phyloP scores from a whole-genome alignment of 2,113 vertebrate species.

The Micronycteris hirsuta region DNA sequence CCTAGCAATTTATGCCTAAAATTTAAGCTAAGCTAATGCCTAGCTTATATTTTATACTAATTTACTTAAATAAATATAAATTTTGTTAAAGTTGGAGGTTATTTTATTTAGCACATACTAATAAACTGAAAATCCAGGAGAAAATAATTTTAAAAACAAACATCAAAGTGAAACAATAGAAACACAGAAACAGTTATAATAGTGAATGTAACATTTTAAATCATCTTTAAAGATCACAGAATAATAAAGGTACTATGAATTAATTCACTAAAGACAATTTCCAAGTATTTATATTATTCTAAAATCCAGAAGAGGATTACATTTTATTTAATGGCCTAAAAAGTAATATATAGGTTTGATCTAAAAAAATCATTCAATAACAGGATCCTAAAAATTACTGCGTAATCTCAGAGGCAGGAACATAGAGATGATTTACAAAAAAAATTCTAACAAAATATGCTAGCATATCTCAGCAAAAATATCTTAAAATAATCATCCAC shows the following conservation, averaged over 20 bases:
- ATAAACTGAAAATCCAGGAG: neutral
- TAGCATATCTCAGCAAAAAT: neutral
- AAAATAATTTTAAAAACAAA: conserved; percentile 3
- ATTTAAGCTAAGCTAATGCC: too few relatives aligned
- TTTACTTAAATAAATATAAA: neutral
- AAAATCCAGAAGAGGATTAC: neutral
- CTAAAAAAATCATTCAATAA: neutral
- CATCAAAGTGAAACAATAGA: neutral
- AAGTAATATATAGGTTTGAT: neutral
- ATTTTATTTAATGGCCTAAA: neutral
- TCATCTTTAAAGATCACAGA: neutral
- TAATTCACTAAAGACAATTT: neutral
- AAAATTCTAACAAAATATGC: neutral
- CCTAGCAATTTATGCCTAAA: too few relatives aligned
- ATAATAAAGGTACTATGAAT: neutral
- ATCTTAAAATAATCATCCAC: neutral
- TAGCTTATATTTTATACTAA: neutral
- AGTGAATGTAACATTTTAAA: neutral
- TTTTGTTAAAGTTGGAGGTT: neutral
- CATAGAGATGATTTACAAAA: neutral
- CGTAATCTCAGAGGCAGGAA: neutral
- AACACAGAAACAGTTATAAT: neutral
- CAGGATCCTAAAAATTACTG: neutral
- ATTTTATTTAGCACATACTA: neutral
- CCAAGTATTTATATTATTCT: neutral